Conservation (phyloP, 2,113 vertebrate genomes). For the Triplophysa rosa region DNA sequence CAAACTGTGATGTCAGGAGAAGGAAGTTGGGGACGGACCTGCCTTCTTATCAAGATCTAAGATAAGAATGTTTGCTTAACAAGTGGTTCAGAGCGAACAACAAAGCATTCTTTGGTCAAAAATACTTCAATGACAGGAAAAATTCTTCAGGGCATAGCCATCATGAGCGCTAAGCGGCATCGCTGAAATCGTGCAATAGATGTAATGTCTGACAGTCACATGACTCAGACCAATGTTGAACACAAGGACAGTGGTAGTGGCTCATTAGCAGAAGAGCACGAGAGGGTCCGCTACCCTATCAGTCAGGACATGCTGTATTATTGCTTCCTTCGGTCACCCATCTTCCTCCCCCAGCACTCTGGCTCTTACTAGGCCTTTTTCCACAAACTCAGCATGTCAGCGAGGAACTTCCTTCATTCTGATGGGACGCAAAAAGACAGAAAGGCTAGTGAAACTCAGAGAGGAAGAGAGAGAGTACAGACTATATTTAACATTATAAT, state of each 20-base stretch:
- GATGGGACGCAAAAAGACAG: neutral
- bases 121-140: conserved; percentile 43
- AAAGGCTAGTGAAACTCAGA: neutral
- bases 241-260: conserved; percentile 55
- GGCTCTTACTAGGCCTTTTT: conserved; percentile 68
- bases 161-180: conserved; percentile 2
- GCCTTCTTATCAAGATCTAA: conserved; percentile 60
- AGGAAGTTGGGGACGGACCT: conserved; percentile 48
- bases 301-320: conserved; percentile 64
- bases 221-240: conserved; percentile 50
- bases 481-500: conserved; percentile 41
- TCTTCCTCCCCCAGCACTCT: conserved; percentile 60
- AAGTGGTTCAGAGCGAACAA: conserved; percentile 43
- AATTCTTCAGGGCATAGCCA: conserved; percentile 11
- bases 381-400: conserved; percentile 76
- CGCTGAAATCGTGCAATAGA: neutral
- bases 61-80: conserved; percentile 59
- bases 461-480: conserved; percentile 43
- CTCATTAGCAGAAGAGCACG: conserved; percentile 58
- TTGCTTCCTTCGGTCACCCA: conserved; percentile 70
- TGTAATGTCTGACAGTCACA: conserved; percentile 53
- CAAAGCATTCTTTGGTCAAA: conserved; percentile 27
- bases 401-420: conserved; percentile 70
- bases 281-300: conserved; percentile 56
- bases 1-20: conserved; percentile 19